phyloP scores from a whole-genome alignment of 2,113 vertebrate genomes.

The Gavialis gangeticus region DNA sequence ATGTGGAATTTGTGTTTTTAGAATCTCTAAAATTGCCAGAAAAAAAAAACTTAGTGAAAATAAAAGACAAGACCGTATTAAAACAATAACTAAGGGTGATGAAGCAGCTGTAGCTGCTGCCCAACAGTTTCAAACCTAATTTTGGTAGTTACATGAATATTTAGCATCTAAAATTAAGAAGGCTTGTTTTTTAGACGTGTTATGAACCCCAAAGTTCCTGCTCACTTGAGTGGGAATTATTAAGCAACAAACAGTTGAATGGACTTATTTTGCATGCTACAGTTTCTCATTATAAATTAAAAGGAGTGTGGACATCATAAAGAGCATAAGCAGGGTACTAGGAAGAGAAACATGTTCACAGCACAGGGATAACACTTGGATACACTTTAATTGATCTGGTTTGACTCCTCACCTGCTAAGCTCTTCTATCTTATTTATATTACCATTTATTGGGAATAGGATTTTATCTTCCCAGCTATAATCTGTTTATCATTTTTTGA shows the following conservation, averaged over 20 bases:
- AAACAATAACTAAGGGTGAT: too few species aligned
- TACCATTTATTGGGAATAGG: background rate
- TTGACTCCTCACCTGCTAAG: background rate
- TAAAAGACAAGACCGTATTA: too few species aligned
- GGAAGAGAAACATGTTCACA: background rate
- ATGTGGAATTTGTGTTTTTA: too few species aligned
- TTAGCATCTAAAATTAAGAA: background rate
- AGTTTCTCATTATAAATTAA: background rate
- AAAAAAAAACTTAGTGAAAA: too few species aligned
- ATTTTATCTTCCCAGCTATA: background rate
- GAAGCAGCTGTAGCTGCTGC: too few species aligned
- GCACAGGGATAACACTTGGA: background rate
- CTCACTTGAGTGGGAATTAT: background rate
- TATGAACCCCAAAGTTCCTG: fast-evolving
- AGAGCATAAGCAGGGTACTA: background rate
- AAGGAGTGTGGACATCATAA: background rate
- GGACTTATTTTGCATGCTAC: background rate
- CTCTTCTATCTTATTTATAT: background rate
- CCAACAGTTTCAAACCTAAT: background rate
- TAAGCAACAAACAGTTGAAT: background rate
- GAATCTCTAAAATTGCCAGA: too few species aligned
- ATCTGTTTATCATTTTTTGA: background rate
- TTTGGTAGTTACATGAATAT: background rate
- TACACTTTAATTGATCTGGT: background rate
- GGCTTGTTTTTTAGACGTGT: background rate